Evolutionary conservation across 2,797 vertebrate genomes (phyloP), one percentile per base, ranked within the genome.

Genomic region (Triplophysa yarkandensis): DNA sequence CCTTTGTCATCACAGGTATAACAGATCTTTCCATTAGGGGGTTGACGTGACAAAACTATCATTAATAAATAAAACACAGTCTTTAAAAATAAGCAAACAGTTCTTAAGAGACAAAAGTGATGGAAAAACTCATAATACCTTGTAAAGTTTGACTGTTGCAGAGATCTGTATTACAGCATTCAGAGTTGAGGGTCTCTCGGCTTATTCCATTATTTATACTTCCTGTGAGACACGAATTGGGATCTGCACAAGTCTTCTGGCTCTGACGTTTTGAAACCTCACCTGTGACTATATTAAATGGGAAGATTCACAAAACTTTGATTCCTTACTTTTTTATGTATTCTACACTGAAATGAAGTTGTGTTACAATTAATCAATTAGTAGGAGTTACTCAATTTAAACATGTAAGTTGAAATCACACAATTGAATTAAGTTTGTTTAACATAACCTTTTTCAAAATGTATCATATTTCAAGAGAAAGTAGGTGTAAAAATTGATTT

Each of bases 131-230:
- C 11, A 64, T 41, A 41, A 9, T 85, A 91, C 89, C 85, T 3
- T 77, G 28, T 5, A 21, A 11, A 8, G 1, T 0, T 2, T 62
- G 1, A 6, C 0, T 4, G 80, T 90, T 91, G 82, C 88, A 91
- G 13, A 78, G 66, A 0, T 80, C 21, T 0, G 80, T 2, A 54
- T 0, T 9, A 77, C 90, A 91, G 50, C 88, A 90, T 1, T 44
- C 23, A 48, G 1, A 77, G 23, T 8, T 63, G 0, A 85, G 0
- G 0, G 34, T 0, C 0, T n/a, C 67, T 64, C 19, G 77, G 34
- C 0, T 0, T 0, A 21, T 0, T 71, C 85, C 89, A 44, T 64
- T 73, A 74, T 87, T 87, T 23, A 85, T 0, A 0, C 87, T 86
- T 2, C 14, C 77, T 0, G 44, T 11, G 1, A 67, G 0, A 65